phyloP scores from a whole-genome alignment of 2,888 invertebrate genomes.

The Nomada goodeniana region DNA sequence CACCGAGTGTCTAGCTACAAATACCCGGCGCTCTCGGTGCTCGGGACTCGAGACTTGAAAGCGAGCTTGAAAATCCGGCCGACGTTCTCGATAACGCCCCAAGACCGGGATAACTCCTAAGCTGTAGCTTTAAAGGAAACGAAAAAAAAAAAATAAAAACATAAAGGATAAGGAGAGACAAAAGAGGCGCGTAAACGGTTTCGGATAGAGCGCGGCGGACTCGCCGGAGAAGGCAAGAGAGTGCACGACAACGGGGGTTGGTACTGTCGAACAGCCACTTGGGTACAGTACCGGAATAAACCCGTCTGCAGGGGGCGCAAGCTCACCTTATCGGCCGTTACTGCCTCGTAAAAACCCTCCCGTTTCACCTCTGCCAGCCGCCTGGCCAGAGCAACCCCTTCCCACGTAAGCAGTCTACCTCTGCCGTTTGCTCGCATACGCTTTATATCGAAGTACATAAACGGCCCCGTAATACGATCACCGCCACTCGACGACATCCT shows the following conservation, averaged over 20 bases:
- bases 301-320: slow-evolving; percentile 78
- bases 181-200: slow-evolving; percentile 73
- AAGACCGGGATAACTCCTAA: slow-evolving; percentile 24
- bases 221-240: slow-evolving; percentile 65
- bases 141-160: background rate
- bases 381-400: slow-evolving; percentile 55
- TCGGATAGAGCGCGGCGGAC: slow-evolving; percentile 75
- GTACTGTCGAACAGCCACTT: slow-evolving; percentile 83
- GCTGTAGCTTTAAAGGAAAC: slow-evolving; percentile 20
- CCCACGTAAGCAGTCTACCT: slow-evolving; percentile 63
- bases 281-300: slow-evolving; percentile 83
- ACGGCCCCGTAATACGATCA: slow-evolving; percentile 69
- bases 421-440: slow-evolving; percentile 71
- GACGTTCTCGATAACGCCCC: slow-evolving; percentile 34
- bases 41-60: background rate
- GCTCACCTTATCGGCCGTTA: slow-evolving; percentile 85
- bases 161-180: background rate
- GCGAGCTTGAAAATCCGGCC: slow-evolving; percentile 34
- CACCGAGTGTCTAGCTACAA: background rate
- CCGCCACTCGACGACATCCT: slow-evolving; percentile 33
- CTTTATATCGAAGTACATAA: slow-evolving; percentile 62
- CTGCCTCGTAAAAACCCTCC: slow-evolving; percentile 83
- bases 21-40: background rate
- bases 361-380: slow-evolving; percentile 78
- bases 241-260: slow-evolving; percentile 64